Percentiles rank a stretch among this genome's conserved stretches.
phyloP scores from a whole-genome alignment of 37 sponge, comb jelly and placozoan genomes.

The Lycopodina hypogea region DNA sequence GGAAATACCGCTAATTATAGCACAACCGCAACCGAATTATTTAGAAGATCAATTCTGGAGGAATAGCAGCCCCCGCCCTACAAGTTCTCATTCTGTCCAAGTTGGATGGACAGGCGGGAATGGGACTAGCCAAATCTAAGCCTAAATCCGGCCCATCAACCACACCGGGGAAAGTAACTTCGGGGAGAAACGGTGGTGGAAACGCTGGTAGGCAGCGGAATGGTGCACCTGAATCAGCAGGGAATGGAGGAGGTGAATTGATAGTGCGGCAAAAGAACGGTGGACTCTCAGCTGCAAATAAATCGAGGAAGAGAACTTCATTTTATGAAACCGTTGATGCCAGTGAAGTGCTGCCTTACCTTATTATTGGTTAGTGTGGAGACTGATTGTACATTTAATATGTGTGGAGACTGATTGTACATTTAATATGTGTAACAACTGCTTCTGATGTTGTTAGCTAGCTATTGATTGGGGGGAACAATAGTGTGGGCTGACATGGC shows the following conservation, averaged over 20 bases:
- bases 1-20: no score
- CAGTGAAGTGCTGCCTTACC: conserved; percentile 45
- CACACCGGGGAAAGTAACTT: not conserved
- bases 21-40: no score
- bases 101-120: no score
- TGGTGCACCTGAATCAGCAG: not conserved
- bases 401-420: not conserved
- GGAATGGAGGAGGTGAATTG: not conserved
- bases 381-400: no score
- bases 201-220: not conserved
- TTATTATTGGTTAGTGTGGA: conserved; percentile 15
- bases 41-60: no score
- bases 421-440: not conserved
- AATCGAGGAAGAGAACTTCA: conserved; percentile 32
- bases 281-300: not conserved
- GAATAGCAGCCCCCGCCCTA: no score
- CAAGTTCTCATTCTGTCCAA: no score
- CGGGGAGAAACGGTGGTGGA: no score
- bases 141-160: not conserved
- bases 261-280: not conserved
- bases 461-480: no score
- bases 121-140: conserved; percentile 2
- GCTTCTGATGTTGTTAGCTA: no score
- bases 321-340: conserved; percentile 67
- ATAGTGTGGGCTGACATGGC: no score